Percentiles rank a stretch among this genome's conserved stretches.
Evolutionary conservation across 2,797 vertebrate species (phyloP).

Genomic region (Enteromius treurensis): DNA sequence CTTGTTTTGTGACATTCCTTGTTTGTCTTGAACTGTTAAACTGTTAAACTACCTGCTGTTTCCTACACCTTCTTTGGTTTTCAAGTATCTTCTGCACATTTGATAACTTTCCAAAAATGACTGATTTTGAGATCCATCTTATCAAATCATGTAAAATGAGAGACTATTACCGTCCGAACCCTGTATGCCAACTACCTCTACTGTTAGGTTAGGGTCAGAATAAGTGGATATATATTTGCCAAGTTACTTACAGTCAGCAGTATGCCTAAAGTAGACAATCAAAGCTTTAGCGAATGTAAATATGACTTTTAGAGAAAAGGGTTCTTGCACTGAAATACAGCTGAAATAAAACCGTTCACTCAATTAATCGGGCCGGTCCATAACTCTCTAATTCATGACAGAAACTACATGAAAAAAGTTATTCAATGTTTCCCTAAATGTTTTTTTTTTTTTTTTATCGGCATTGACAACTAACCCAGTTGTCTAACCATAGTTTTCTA

Average conservation of each 20-base stretch:
- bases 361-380: background rate
- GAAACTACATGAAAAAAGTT: background rate
- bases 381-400: background rate
- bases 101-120: background rate
- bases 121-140: background rate
- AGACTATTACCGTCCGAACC: too few relatives aligned
- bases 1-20: background rate
- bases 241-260: background rate
- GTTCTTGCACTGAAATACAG: background rate
- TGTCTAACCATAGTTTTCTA: conserved; percentile 3
- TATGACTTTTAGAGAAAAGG: background rate
- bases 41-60: too few relatives aligned
- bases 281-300: background rate
- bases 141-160: background rate
- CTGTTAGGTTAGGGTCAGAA: background rate
- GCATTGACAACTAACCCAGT: conserved; percentile 2
- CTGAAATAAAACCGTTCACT: background rate
- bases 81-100: background rate
- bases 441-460: background rate
- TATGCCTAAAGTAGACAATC: background rate
- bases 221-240: background rate
- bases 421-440: background rate
- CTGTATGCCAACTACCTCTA: too few relatives aligned
- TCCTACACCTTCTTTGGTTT: too few relatives aligned
- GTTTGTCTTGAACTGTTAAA: background rate